A percentile compares a stretch with the other conserved stretches of the same genome.
Evolutionary conservation across 2,797 vertebrate species (phyloP).

Genomic region (Rhinophrynus dorsalis): DNA sequence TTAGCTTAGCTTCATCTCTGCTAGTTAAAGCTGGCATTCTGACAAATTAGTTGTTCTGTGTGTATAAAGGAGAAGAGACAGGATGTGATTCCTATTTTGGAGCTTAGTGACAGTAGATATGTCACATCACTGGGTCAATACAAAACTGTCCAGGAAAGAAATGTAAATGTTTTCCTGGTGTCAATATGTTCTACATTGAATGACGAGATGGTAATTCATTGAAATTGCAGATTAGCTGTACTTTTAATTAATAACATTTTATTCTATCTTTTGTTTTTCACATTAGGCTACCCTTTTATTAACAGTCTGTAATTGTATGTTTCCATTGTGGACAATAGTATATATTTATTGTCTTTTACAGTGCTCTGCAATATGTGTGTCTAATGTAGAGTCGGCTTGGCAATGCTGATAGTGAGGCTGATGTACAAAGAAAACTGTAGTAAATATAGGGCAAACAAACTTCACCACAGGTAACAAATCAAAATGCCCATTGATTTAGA

Average conservation of each 20-base stretch:
- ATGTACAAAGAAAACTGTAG: no score
- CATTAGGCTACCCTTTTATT: conserved; percentile 53
- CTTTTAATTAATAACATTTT: conserved; percentile 57
- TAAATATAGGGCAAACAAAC: no score
- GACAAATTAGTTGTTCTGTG: conserved; percentile 70
- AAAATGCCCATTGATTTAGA: no score
- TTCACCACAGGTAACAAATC: no score
- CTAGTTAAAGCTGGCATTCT: conserved; percentile 71
- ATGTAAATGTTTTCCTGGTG: conserved; percentile 60
- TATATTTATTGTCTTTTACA: no score
- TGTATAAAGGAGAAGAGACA: conserved; percentile 66
- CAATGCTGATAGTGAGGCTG: no score
- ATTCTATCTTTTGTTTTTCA: conserved; percentile 37
- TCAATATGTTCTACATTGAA: conserved; percentile 60
- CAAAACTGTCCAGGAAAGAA: conserved; percentile 61
- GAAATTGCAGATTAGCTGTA: conserved; percentile 54
- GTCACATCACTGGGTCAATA: conserved; percentile 70
- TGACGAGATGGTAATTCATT: conserved; percentile 59
- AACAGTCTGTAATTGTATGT: conserved; percentile 51
- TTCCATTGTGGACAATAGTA: conserved; percentile 3
- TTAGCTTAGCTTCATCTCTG: conserved; percentile 69
- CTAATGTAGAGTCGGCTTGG: no score
- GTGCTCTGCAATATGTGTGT: no score
- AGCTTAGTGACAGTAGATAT: conserved; percentile 66
- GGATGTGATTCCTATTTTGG: conserved; percentile 60